Percentiles rank a stretch among this genome's conserved stretches.
Conservation (phyloP, 2,113 vertebrate genomes). For the Mirounga angustirostris region DNA sequence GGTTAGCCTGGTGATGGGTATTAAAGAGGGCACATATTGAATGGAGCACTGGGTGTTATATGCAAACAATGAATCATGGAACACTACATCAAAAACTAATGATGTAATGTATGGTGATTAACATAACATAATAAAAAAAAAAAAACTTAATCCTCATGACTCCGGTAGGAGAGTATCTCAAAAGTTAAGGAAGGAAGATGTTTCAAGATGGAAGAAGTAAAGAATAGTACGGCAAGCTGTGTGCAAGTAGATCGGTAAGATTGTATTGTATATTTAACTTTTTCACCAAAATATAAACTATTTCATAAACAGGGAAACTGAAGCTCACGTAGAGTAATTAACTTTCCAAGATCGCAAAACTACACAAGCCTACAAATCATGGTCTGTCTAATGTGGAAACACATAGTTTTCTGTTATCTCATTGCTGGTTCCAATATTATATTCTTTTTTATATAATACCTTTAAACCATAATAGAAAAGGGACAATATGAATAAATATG, state of each 20-base stretch:
- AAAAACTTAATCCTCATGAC: not conserved
- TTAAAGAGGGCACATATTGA: no score
- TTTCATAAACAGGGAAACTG: not conserved
- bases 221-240: not conserved
- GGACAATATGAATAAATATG: not conserved
- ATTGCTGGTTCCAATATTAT: not conserved
- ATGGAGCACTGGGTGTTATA: no score
- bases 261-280: not conserved
- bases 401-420: not conserved
- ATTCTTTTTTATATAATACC: not conserved
- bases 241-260: not conserved
- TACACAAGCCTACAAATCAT: not conserved
- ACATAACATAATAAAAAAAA: no score
- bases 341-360: not conserved
- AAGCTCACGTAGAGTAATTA: not conserved
- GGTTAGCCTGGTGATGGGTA: no score
- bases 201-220: not conserved
- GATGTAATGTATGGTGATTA: no score
- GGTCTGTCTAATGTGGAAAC: not conserved
- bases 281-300: conserved; percentile 18
- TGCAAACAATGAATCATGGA: no score
- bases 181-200: conserved; percentile 6
- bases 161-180: not conserved
- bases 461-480: conserved; percentile 52
- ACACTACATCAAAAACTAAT: no score